Evolutionary conservation across 1,140 invertebrate genomes (phyloP), one percentile per base, ranked within the genome.

Genomic region (Pseudomyrmex cubaensis): DNA sequence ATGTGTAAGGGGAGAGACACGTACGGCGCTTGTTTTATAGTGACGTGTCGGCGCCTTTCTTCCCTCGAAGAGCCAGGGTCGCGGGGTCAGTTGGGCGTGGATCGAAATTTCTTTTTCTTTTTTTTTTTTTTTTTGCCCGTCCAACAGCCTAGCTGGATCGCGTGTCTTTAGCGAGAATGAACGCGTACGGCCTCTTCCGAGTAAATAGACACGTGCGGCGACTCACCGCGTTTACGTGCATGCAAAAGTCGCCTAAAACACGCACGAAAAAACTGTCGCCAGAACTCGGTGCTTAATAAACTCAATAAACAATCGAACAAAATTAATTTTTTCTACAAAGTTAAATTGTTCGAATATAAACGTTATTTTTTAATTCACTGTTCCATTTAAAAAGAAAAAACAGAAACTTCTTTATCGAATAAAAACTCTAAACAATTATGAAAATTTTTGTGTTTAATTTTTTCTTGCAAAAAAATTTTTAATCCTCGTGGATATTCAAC

Each of bases 31-130:
- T 89, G 89, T 90, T 90, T 89, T 80, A 72, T 80, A 90, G 86
- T 88, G 87, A 63, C 82, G 74, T 83, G 89, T 90, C 90, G 90
- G 89, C 85, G 80, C 77, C 87, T 87, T 90, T 88, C 83, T 83
- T 77, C 70, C 69, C 76, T 22, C 22, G 62, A 50, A 69, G 64
- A 57, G 50, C 48, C 20, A 20, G 20, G 20, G 20, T 20, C 20
- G 20, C 20, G 20, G 20, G 20, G 20, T 20, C 20, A 20, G 20
- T 20, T 20, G 20, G 20, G 20, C 20, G 20, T 20, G 83, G 70
- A 87, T 83, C 87, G 61, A 61, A 76, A 70, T 78, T 62, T 82
- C 77, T 72, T 73, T 82, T 87, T 69, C 1, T 35, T 35, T 35
- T 35, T 35, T 69, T 82, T 77, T 87, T 69, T 77, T 76, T 85